These are phyloP conservation scores for Sarcophaga caerulescens DNA, from an alignment of 2,888 invertebrate genomes.

Conservation along the genomic window DNA sequence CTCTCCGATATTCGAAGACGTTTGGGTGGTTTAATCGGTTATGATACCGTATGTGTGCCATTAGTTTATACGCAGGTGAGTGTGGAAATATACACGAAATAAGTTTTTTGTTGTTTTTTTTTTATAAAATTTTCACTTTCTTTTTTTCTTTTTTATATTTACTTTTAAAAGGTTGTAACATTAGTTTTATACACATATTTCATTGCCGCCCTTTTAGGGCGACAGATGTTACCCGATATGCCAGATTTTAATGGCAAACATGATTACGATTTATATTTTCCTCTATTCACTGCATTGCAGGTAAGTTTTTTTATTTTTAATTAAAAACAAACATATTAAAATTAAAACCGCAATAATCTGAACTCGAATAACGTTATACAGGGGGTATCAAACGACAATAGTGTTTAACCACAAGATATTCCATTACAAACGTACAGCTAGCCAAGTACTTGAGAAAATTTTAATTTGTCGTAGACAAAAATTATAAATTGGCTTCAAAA, in stretches of 20 bases:
- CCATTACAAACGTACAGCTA: neutral
- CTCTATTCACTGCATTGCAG: slow-evolving; percentile 94
- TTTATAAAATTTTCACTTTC: slow-evolving; percentile 2
- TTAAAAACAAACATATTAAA: slow-evolving; percentile 25
- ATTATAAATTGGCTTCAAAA: slow-evolving; percentile 10
- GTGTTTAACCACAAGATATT: neutral
- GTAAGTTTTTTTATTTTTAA: slow-evolving; percentile 81
- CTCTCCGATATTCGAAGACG: slow-evolving; percentile 93
- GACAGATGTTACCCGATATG: slow-evolving; percentile 88
- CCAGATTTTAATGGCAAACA: slow-evolving; percentile 82
- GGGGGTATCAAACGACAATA: slow-evolving; percentile 6
- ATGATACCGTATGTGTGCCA: slow-evolving; percentile 95
- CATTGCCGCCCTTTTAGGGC: slow-evolving; percentile 92
- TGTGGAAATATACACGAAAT: neutral
- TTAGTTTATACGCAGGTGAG: slow-evolving; percentile 94
- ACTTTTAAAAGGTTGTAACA: slow-evolving; percentile 90
- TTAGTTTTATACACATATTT: slow-evolving; percentile 95
- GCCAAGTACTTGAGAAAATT: neutral
- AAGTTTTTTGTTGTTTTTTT: neutral
- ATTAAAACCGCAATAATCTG: neutral
- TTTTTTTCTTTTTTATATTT: slow-evolving; percentile 8
- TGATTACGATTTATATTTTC: slow-evolving; percentile 93
- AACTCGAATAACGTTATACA: neutral
- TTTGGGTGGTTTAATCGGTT: slow-evolving; percentile 92
- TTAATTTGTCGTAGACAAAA: neutral